Percentiles rank a stretch among this genome's conserved stretches.
phyloP scores from a whole-genome alignment of 2,888 invertebrate species.

The Oscheius sp. region DNA sequence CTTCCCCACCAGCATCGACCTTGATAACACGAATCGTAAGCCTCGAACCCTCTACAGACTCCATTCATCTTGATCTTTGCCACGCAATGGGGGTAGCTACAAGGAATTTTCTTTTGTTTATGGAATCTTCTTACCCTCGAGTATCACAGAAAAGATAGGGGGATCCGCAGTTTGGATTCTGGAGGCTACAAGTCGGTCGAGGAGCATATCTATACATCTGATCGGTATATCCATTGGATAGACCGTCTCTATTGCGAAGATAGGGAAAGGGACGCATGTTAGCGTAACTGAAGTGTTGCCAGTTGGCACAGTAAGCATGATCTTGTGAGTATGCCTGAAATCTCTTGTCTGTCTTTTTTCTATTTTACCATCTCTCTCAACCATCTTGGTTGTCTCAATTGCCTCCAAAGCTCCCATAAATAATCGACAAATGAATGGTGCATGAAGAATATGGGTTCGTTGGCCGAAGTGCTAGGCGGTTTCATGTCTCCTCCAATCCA shows the following conservation, averaged over 20 bases:
- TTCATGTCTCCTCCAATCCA: slow-evolving; percentile 61
- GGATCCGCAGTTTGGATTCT: slow-evolving; percentile 65
- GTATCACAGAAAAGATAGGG: slow-evolving; percentile 69
- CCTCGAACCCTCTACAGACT: slow-evolving; percentile 64
- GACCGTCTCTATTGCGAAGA: slow-evolving; percentile 65
- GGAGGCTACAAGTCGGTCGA: slow-evolving; percentile 60
- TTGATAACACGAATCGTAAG: slow-evolving; percentile 62
- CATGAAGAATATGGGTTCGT: slow-evolving; percentile 69
- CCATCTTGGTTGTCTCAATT: slow-evolving; percentile 65
- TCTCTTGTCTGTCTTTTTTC: neutral
- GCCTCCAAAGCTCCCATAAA: slow-evolving; percentile 71
- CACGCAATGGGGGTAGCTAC: slow-evolving; percentile 65
- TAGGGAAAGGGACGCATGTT: slow-evolving; percentile 67
- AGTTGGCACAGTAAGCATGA: slow-evolving; percentile 63
- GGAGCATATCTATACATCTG: slow-evolving; percentile 70
- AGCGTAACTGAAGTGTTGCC: slow-evolving; percentile 67
- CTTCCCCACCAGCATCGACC: slow-evolving; percentile 66
- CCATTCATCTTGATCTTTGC: slow-evolving; percentile 66
- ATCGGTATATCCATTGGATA: slow-evolving; percentile 69
- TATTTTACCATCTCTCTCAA: slow-evolving; percentile 54
- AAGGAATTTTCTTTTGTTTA: neutral
- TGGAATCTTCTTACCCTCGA: slow-evolving; percentile 32
- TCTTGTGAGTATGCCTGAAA: slow-evolving; percentile 64
- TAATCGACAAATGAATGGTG: slow-evolving; percentile 72
- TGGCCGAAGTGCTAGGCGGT: slow-evolving; percentile 54